Conservation (phyloP, 2,113 vertebrate species). For the Thymallus thymallus region DNA sequence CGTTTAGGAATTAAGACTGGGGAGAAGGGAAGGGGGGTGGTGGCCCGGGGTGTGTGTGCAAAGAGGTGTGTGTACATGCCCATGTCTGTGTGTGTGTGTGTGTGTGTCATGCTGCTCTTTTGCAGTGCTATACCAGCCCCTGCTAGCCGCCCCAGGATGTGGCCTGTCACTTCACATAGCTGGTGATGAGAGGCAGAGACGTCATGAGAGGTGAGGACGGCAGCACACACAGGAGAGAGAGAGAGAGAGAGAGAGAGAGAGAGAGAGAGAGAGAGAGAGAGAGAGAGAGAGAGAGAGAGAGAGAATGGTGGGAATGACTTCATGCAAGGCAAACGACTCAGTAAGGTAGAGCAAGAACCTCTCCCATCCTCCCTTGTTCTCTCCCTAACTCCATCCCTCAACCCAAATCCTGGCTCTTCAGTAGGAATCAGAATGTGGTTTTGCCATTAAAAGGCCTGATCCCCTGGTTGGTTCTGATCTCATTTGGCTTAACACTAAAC, state of each 20-base stretch:
- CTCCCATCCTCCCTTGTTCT: background rate
- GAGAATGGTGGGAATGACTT: constrained; percentile 32
- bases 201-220: constrained; percentile 94
- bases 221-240: constrained; percentile 58
- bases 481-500: background rate
- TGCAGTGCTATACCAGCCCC: constrained; percentile 82
- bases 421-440: constrained; percentile 25
- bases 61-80: constrained; percentile 8
- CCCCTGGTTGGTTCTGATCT: constrained; percentile 23
- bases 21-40: constrained; percentile 35
- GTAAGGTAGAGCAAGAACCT: too few species aligned
- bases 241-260: too few species aligned
- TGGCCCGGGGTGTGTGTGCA: constrained; percentile 44
- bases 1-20: constrained; percentile 92
- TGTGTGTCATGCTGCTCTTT: constrained; percentile 83
- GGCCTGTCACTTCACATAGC: constrained; percentile 97
- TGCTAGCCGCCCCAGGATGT: constrained; percentile 90
- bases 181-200: constrained; percentile 93
- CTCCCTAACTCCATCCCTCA: background rate
- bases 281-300: background rate
- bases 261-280: too few species aligned
- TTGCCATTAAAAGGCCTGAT: constrained; percentile 32
- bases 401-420: constrained; percentile 14
- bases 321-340: constrained; percentile 13
- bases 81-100: constrained; percentile 26